Percentiles rank a stretch among this genome's conserved stretches.
These are phyloP conservation scores for Sarotherodon lohbergeri DNA, from an alignment of 2,113 vertebrate species.

Conservation along the genomic window DNA sequence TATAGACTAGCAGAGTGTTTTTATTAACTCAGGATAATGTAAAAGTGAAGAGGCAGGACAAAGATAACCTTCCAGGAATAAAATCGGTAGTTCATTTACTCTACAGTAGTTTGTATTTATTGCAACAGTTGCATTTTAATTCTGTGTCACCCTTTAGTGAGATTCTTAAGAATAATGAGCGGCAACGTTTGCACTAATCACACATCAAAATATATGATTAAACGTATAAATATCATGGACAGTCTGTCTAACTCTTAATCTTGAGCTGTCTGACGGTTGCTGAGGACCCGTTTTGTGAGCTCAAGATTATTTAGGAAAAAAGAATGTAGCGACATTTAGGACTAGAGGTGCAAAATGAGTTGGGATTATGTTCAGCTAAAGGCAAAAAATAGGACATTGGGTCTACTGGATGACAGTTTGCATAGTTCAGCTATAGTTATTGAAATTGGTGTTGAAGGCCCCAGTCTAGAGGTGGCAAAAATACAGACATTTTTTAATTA, in stretches of 20 bases:
- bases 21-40: neutral
- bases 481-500: neutral
- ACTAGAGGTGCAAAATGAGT: neutral
- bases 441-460: neutral
- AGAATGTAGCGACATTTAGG: neutral
- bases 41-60: neutral
- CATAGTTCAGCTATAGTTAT: neutral
- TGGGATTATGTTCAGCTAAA: slow-evolving; percentile 11
- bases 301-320: neutral
- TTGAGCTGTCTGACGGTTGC: neutral
- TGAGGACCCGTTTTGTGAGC: neutral
- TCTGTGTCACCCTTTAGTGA: neutral
- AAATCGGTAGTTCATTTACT: neutral
- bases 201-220: neutral
- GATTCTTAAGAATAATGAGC: neutral
- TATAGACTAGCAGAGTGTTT: slow-evolving; percentile 13
- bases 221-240: neutral
- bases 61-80: neutral
- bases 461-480: neutral
- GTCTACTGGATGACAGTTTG: slow-evolving; percentile 1
- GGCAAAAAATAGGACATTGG: neutral
- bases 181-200: neutral
- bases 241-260: neutral
- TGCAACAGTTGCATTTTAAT: neutral
- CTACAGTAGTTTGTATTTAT: neutral